phyloP scores from a whole-genome alignment of 2,113 vertebrate species.

The Coreoperca whiteheadi region DNA sequence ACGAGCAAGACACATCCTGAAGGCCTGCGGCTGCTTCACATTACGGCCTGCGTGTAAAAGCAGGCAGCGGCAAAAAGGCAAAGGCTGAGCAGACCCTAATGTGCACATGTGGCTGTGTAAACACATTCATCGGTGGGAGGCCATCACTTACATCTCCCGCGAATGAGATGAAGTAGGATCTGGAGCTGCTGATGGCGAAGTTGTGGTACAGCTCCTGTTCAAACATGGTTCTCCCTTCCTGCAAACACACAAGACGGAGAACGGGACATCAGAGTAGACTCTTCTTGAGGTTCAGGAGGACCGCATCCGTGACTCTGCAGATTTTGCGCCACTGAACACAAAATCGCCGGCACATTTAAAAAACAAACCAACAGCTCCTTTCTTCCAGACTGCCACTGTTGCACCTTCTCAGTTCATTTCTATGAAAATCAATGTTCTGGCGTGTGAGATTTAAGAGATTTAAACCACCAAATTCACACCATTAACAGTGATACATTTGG shows the following conservation, averaged over 20 bases:
- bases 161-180: slow-evolving; percentile 97
- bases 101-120: not conserved
- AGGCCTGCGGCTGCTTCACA: not conserved
- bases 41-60: not conserved
- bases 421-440: not conserved
- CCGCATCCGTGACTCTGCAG: not conserved
- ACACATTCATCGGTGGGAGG: too few species aligned
- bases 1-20: not conserved
- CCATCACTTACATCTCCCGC: slow-evolving; percentile 94
- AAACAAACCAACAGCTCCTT: not conserved
- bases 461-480: not conserved
- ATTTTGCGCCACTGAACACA: not conserved
- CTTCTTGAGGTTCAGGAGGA: not conserved
- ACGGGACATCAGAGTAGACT: not conserved
- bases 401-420: not conserved
- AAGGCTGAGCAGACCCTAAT: not conserved
- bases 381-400: not conserved
- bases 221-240: slow-evolving; percentile 95
- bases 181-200: slow-evolving; percentile 93
- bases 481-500: not conserved
- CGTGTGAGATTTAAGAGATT: not conserved
- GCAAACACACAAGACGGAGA: slow-evolving; percentile 59
- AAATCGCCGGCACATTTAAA: not conserved
- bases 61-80: not conserved
- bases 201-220: slow-evolving; percentile 99